Percentiles rank a stretch among this genome's conserved stretches.
Evolutionary conservation across 2,113 vertebrate genomes (phyloP).

Genomic region (Pica pica): DNA sequence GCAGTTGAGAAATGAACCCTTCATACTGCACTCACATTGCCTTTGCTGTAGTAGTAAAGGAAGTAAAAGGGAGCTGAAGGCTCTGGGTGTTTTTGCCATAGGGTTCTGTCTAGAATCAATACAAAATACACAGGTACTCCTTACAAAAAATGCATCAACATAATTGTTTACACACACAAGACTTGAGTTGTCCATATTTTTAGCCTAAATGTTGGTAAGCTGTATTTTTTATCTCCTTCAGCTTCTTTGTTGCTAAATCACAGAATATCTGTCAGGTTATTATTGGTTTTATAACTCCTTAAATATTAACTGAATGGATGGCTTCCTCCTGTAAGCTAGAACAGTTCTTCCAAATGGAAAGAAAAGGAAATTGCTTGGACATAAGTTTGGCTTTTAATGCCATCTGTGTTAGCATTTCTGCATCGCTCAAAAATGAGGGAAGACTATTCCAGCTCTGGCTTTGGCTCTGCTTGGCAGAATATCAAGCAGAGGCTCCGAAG

Average conservation of each 20-base stretch:
- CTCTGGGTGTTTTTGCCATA: rapidly evolving
- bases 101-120: not conserved
- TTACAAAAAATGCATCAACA: not conserved
- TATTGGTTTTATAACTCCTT: not conserved
- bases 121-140: not conserved
- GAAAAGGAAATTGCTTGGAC: not conserved
- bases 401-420: not conserved
- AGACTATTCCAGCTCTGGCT: not conserved
- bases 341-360: not conserved
- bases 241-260: not conserved
- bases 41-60: not conserved
- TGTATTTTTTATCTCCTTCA: not conserved
- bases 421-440: not conserved
- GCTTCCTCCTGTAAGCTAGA: not conserved
- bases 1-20: not conserved
- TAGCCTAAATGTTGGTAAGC: not conserved
- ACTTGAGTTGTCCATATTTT: not conserved
- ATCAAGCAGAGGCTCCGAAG: not conserved
- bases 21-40: not conserved
- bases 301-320: not conserved
- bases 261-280: not conserved
- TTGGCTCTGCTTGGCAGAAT: not conserved
- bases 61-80: not conserved
- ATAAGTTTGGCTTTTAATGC: not conserved
- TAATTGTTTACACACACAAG: not conserved